phyloP scores from a whole-genome alignment of 2,113 vertebrate genomes.

The Triplophysa dalaica region DNA sequence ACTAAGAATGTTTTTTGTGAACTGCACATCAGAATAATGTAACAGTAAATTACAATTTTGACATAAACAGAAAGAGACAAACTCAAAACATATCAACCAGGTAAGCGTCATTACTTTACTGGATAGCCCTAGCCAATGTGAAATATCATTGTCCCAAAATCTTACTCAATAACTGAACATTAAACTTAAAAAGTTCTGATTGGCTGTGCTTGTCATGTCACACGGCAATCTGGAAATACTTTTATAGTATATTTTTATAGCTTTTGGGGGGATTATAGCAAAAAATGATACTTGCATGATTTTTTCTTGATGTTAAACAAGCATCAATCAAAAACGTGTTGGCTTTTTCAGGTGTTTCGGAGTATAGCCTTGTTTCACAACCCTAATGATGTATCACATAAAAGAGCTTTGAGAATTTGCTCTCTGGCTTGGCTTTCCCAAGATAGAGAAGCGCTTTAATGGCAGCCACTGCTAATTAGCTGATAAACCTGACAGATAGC shows the following conservation, averaged over 20 bases:
- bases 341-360: slow-evolving; percentile 15
- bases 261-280: too few relatives aligned
- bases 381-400: slow-evolving; percentile 3
- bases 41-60: neutral
- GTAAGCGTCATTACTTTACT: too few relatives aligned
- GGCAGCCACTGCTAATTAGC: slow-evolving; percentile 67
- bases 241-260: too few relatives aligned
- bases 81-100: too few relatives aligned
- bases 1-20: slow-evolving; percentile 19
- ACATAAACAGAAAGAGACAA: too few relatives aligned
- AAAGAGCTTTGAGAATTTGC: slow-evolving; percentile 21
- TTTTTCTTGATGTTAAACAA: neutral
- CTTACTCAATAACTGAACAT: too few relatives aligned
- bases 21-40: neutral
- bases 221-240: too few relatives aligned
- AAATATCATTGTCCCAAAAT: too few relatives aligned
- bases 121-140: too few relatives aligned
- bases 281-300: neutral
- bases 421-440: neutral
- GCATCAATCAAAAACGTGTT: neutral
- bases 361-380: neutral
- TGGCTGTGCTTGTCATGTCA: too few relatives aligned
- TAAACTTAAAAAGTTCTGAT: too few relatives aligned
- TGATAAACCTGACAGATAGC: slow-evolving; percentile 64
- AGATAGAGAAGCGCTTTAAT: slow-evolving; percentile 45